phyloP scores from a whole-genome alignment of 2,797 vertebrate species.

The Falco biarmicus region DNA sequence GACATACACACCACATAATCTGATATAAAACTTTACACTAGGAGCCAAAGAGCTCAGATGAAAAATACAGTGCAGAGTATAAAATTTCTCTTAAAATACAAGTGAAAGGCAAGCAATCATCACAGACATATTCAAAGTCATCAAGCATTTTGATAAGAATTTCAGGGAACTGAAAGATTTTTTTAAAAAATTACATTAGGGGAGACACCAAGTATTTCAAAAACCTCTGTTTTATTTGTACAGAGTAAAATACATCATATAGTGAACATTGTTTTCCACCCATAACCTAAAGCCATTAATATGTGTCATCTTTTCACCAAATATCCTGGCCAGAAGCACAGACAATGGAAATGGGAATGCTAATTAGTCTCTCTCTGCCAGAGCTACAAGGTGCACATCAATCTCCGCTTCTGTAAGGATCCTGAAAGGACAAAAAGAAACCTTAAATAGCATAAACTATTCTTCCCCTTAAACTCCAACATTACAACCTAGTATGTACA shows the following conservation, averaged over 20 bases:
- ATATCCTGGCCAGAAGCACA: conserved; percentile 57
- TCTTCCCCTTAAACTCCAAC: neutral
- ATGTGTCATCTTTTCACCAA: conserved; percentile 62
- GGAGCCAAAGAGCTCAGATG: neutral
- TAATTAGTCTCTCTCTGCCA: conserved; percentile 93
- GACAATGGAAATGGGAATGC: conserved; percentile 45
- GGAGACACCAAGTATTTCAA: conserved; percentile 71
- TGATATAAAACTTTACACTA: neutral
- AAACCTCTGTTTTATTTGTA: conserved; percentile 83
- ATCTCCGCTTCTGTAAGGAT: conserved; percentile 94
- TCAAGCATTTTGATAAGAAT: neutral
- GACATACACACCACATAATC: neutral
- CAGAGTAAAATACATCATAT: conserved; percentile 83
- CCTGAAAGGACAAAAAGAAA: conserved; percentile 78
- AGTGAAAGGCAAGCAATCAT: neutral
- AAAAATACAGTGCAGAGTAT: neutral
- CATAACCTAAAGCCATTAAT: conserved; percentile 71
- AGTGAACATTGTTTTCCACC: conserved; percentile 75
- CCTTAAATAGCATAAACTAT: conserved; percentile 9
- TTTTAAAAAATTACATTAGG: conserved; percentile 9
- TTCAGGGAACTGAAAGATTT: neutral
- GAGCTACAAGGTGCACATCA: conserved; percentile 90
- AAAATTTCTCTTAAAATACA: neutral
- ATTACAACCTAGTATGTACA: neutral
- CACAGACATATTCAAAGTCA: neutral